These are phyloP conservation scores for Cassiopea andromeda DNA, from an alignment of 30 jellyfish, hydroid and myxozoan genomes.

Conservation along the genomic window DNA sequence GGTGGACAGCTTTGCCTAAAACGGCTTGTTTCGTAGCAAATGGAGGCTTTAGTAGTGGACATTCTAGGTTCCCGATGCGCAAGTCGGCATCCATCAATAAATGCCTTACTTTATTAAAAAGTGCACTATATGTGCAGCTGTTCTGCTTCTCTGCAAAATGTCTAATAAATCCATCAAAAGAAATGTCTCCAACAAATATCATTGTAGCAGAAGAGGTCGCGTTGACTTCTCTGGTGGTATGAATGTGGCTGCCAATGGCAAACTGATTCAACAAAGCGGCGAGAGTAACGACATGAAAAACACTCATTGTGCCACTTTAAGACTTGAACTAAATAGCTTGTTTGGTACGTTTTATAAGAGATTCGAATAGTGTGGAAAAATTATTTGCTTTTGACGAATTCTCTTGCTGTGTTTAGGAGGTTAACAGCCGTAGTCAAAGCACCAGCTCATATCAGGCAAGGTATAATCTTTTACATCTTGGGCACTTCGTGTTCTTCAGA, in stretches of 20 bases:
- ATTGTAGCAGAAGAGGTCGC: conserved; percentile 33
- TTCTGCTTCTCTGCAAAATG: conserved; percentile 43
- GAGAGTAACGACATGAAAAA: too few species aligned
- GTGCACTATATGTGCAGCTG: conserved; percentile 34
- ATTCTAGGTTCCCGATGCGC: conserved; percentile 52
- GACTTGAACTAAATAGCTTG: too few species aligned
- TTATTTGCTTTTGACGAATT: too few species aligned
- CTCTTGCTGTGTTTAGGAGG: too few species aligned
- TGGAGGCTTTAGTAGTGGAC: conserved; percentile 20
- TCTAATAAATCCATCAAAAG: conserved; percentile 54
- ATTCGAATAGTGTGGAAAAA: too few species aligned
- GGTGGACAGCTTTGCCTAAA: background rate
- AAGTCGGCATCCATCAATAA: conserved; percentile 51
- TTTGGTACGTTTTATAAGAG: too few species aligned
- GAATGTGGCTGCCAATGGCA: background rate
- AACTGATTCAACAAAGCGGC: too few species aligned
- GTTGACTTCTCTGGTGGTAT: background rate
- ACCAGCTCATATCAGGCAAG: too few species aligned
- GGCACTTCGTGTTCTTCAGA: too few species aligned
- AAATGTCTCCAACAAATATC: conserved; percentile 65
- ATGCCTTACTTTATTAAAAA: conserved; percentile 21
- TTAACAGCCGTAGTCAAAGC: too few species aligned
- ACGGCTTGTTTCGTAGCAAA: background rate
- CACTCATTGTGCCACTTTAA: too few species aligned
- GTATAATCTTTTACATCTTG: too few species aligned